Evolutionary conservation across 2,888 invertebrate genomes (phyloP).

Genomic region (Andrena dorsata): DNA sequence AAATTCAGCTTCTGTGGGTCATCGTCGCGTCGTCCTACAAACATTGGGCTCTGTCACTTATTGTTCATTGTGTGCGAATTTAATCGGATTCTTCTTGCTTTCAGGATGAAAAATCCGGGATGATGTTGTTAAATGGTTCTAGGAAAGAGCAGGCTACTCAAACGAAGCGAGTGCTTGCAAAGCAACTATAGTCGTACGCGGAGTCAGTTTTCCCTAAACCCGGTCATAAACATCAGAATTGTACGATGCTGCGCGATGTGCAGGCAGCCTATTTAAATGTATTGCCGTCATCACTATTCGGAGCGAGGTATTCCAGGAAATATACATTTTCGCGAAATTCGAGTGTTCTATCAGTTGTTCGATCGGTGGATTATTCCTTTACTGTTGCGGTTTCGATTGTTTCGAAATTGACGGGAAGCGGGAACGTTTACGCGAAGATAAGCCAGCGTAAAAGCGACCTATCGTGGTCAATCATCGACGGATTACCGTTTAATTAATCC

Average conservation of each 20-base stretch:
- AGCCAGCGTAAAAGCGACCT: conserved; percentile 52
- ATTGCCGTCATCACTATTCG: neutral
- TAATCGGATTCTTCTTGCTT: neutral
- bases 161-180: too few relatives aligned
- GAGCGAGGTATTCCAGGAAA: neutral
- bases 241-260: neutral
- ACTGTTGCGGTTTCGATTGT: conserved; percentile 33
- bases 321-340: neutral
- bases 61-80: neutral
- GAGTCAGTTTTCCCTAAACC: too few relatives aligned
- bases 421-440: conserved; percentile 36
- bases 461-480: conserved; percentile 63
- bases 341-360: neutral
- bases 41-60: neutral
- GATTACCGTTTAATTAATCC: conserved; percentile 65
- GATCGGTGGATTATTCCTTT: conserved; percentile 31
- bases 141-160: too few relatives aligned
- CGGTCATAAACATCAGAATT: neutral
- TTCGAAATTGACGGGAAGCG: conserved; percentile 36
- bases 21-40: too few relatives aligned
- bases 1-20: too few relatives aligned
- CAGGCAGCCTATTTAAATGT: neutral
- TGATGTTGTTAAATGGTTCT: neutral
- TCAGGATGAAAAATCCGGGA: neutral
- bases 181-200: too few relatives aligned